Conservation (phyloP, 2,113 vertebrate species). For the Ctenomys sociabilis region DNA sequence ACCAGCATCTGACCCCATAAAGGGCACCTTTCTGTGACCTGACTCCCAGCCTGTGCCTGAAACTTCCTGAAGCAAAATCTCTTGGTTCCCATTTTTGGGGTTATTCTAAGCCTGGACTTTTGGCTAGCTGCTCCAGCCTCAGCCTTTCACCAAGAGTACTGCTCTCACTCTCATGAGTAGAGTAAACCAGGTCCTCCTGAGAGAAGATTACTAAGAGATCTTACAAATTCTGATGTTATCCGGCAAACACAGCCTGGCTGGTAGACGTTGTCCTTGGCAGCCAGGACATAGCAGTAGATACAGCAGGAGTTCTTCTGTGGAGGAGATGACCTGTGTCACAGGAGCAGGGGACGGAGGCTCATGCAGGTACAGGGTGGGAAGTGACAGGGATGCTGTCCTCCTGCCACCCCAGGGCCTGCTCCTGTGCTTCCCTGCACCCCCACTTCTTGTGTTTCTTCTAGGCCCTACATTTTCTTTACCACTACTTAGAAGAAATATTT, state of each 20-base stretch:
- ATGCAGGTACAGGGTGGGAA: too few species aligned
- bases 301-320: not conserved
- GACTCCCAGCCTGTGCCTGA: not conserved
- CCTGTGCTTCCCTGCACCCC: not conserved
- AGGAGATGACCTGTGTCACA: not conserved
- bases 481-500: not conserved
- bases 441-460: not conserved
- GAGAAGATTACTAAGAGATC: not conserved
- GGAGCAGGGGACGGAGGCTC: accelerated
- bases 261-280: not conserved
- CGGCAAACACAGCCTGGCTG: not conserved
- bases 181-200: not conserved
- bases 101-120: not conserved
- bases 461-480: not conserved
- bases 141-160: not conserved
- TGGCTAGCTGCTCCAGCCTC: not conserved
- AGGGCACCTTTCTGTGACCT: too few species aligned
- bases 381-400: too few species aligned
- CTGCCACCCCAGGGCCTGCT: not conserved
- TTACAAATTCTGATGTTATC: not conserved
- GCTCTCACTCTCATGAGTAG: not conserved
- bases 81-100: not conserved
- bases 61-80: not conserved
- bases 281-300: not conserved
- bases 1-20: too few species aligned